A percentile compares a stretch with the other conserved stretches of the same genome.
phyloP scores from a whole-genome alignment of 1,140 invertebrate genomes.

The Drosophila melanica region DNA sequence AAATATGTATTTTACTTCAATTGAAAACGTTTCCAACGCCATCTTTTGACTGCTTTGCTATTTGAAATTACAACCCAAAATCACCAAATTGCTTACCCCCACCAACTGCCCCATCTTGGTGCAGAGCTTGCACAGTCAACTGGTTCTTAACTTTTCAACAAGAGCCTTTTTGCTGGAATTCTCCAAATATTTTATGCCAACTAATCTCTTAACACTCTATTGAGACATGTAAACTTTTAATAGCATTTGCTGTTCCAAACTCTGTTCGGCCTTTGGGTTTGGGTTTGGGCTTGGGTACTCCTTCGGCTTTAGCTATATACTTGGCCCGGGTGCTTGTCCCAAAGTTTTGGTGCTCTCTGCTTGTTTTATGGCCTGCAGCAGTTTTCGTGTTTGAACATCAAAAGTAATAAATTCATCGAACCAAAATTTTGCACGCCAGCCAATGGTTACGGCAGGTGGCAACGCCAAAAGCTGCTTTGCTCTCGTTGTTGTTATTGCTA shows the following conservation, averaged over 20 bases:
- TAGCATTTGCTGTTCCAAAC: slow-evolving; percentile 67
- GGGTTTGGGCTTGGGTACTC: not conserved
- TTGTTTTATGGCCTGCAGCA: slow-evolving; percentile 80
- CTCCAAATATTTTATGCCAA: slow-evolving; percentile 70
- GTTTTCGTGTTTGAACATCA: slow-evolving; percentile 81
- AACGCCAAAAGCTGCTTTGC: slow-evolving; percentile 5
- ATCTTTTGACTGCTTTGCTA: not conserved
- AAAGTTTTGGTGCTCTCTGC: slow-evolving; percentile 47
- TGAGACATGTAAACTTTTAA: slow-evolving; percentile 82
- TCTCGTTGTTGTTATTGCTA: slow-evolving; percentile 2
- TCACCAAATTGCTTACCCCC: slow-evolving; percentile 16
- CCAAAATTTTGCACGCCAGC: slow-evolving; percentile 52
- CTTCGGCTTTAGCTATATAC: not conserved
- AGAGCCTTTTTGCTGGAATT: slow-evolving; percentile 41
- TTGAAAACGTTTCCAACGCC: not conserved
- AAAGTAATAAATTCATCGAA: slow-evolving; percentile 83
- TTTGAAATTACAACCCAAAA: slow-evolving; percentile 5
- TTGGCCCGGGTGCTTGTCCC: slow-evolving; percentile 31
- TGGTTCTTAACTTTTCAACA: slow-evolving; percentile 51
- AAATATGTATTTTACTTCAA: not conserved
- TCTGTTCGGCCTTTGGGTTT: slow-evolving; percentile 6
- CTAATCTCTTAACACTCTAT: slow-evolving; percentile 82
- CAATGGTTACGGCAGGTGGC: slow-evolving; percentile 36
- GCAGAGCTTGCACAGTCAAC: not conserved
- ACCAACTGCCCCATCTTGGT: not conserved